phyloP scores from a whole-genome alignment of 1,140 invertebrate genomes.

The Brachionus rubens region DNA sequence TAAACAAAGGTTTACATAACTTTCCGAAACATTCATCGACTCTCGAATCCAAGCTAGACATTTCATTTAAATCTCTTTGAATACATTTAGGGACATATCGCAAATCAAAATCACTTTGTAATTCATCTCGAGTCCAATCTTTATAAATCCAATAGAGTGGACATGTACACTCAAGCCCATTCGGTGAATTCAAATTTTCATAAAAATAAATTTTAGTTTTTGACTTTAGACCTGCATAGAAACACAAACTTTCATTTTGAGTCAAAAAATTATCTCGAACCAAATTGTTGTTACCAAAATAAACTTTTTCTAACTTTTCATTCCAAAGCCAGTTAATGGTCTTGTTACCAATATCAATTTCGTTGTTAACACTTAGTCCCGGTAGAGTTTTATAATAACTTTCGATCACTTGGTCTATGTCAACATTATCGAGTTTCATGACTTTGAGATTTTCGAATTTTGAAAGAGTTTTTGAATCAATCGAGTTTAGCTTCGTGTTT shows the following conservation, averaged over 20 bases:
- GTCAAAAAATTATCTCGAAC: neutral
- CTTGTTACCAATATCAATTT: neutral
- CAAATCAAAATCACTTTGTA: neutral
- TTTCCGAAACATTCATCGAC: neutral
- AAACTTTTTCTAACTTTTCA: slow-evolving; percentile 16
- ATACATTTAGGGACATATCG: slow-evolving; percentile 22
- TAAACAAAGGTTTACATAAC: neutral
- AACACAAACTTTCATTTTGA: slow-evolving; percentile 22
- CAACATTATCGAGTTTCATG: slow-evolving; percentile 11
- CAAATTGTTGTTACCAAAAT: slow-evolving; percentile 31
- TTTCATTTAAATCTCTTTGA: neutral
- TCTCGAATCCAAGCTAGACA: neutral
- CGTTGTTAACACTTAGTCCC: neutral
- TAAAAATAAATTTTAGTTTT: slow-evolving; percentile 14
- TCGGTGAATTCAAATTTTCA: slow-evolving; percentile 14
- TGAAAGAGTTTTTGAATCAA: neutral
- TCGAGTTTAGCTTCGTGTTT: neutral
- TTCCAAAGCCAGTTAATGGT: slow-evolving; percentile 11
- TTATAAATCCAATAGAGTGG: slow-evolving; percentile 35
- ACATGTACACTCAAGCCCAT: slow-evolving; percentile 26
- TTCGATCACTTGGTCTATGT: neutral
- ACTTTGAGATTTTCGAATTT: neutral
- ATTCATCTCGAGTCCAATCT: neutral
- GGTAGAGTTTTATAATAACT: neutral
- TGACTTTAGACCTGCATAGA: neutral